Conservation (phyloP, 37 sponge, comb jelly and placozoan genomes). For the Halisarca cf. caerulea region DNA sequence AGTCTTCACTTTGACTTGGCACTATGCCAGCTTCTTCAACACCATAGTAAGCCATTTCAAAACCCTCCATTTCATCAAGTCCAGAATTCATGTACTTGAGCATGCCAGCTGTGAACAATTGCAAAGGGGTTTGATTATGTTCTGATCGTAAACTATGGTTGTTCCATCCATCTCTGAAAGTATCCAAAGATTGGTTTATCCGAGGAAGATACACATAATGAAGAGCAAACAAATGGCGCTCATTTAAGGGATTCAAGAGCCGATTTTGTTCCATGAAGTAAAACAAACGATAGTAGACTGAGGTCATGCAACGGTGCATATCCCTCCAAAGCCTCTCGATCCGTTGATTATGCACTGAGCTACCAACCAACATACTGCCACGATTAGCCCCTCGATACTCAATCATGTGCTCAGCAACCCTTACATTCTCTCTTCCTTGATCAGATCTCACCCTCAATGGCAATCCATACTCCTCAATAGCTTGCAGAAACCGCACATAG, state of each 20-base stretch:
- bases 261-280: slow-evolving; percentile 12
- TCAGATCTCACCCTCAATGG: no score
- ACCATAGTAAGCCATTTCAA: no score
- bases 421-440: no score
- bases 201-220: neutral
- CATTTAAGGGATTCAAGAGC: neutral
- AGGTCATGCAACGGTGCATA: slow-evolving; percentile 11
- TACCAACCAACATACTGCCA: slow-evolving; percentile 45
- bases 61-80: no score
- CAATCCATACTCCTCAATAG: no score
- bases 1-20: no score
- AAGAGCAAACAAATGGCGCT: neutral
- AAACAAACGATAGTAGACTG: slow-evolving; percentile 25
- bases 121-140: neutral
- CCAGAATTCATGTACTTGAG: no score
- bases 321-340: slow-evolving; percentile 61
- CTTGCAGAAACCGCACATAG: slow-evolving; percentile 11
- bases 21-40: no score
- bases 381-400: no score
- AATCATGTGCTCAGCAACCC: no score
- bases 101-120: neutral
- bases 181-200: neutral
- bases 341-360: slow-evolving; percentile 55
- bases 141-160: neutral
- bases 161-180: neutral